These are phyloP conservation scores for Drosophila putrida DNA, from an alignment of 2,888 invertebrate species.

Conservation along the genomic window DNA sequence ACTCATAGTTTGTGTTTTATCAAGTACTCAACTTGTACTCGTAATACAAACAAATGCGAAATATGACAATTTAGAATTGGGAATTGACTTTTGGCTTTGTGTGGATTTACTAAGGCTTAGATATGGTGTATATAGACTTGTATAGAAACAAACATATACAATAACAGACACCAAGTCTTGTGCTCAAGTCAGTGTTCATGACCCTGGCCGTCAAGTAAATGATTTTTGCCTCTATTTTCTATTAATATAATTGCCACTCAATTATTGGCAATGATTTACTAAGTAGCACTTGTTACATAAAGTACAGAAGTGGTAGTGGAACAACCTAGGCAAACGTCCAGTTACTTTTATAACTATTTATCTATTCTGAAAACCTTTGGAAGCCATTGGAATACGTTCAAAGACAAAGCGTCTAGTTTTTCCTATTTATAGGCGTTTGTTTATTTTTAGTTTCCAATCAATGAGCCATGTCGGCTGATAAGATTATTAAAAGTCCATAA, in stretches of 20 bases:
- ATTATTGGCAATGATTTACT: neutral
- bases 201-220: neutral
- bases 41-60: conserved; percentile 26
- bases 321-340: conserved; percentile 5
- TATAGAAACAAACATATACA: no score
- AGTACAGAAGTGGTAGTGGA: conserved; percentile 1
- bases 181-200: neutral
- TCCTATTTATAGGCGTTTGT: conserved; percentile 68
- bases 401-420: conserved; percentile 44
- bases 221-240: neutral
- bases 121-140: no score
- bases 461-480: conserved; percentile 51
- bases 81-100: conserved; percentile 6
- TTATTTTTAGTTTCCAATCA: conserved; percentile 72
- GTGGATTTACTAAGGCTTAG: neutral
- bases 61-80: conserved; percentile 10
- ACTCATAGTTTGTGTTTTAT: conserved; percentile 22
- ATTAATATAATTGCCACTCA: neutral
- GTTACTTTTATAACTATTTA: conserved; percentile 8
- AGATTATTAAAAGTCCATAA: conserved; percentile 60
- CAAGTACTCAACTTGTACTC: conserved; percentile 41
- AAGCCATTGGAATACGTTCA: neutral
- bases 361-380: conserved; percentile 6
- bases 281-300: conserved; percentile 21
- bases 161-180: no score